Base-by-base conservation (phyloP, 2,888 invertebrate genomes). In the Acholoe squamosa region DNA sequence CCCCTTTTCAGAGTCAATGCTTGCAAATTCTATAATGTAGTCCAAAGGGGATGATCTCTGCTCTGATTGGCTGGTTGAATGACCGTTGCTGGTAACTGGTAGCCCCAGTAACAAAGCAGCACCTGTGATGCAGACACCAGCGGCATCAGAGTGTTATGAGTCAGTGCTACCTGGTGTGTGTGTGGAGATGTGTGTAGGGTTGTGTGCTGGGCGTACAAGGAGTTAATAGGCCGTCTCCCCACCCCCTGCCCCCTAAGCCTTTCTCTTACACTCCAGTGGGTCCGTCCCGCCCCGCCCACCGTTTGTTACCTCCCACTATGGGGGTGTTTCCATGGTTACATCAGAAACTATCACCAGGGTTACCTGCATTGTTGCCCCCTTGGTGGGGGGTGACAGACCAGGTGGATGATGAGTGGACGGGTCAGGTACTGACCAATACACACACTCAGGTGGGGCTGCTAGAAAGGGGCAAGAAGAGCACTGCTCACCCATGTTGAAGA, bases 71-170 rank as follows among this genome's bases (percentile, higher is more conserved):
- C 71, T 71, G 25, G 25, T 71, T 71, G 71, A 71, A 19, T 61
- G 61, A 14, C 71, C 71, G 71, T 28, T 71, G n/a, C 71, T 25
- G 71, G n/a, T 71, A 61, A 0, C 14, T 71, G 25, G 14, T 71
- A 14, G 71, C 31, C 14, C 28, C 28, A 25, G 28, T 28, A 14
- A 71, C 71, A n/a, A 71, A 28, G 28, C 3, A 28, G 71, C 28
- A 71, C 71, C 71, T 71, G 71, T 71, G 31, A 71, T 25, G 71
- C 71, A 0, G 71, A 71, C 25, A 71, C 71, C 71, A 71, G 71
- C 71, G n/a, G n/a, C n/a, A n/a, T n/a, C n/a, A 28, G 61, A 61
- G 71, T 71, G 71, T 71, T 71, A 71, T 71, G 71, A 71, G 71
- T 71, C 71, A 71, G 80, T 43, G 43, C 80, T 34, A 16, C 80